Percentiles rank a stretch among this genome's conserved stretches.
phyloP scores from a whole-genome alignment of 2,113 vertebrate species.

The Azemiops feae region DNA sequence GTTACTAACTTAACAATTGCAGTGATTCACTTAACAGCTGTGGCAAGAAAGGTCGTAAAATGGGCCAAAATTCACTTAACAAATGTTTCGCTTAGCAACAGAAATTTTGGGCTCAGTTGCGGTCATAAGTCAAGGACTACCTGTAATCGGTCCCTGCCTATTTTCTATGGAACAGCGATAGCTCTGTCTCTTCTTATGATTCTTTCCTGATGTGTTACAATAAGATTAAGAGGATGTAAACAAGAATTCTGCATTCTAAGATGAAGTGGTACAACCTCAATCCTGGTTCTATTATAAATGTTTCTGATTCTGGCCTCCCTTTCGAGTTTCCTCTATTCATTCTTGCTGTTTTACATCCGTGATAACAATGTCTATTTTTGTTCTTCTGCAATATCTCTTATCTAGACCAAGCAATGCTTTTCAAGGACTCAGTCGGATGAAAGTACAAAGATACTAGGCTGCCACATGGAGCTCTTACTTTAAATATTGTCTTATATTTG shows the following conservation, averaged over 20 bases:
- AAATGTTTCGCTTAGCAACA: no score
- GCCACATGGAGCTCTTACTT: neutral
- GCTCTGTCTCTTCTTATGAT: neutral
- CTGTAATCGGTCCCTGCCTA: conserved; percentile 12
- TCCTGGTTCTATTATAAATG: conserved; percentile 2
- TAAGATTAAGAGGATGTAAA: conserved; percentile 27
- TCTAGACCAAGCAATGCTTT: neutral
- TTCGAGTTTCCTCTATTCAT: neutral
- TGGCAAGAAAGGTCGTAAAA: no score
- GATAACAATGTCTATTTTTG: neutral
- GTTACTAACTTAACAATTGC: no score
- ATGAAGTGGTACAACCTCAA: neutral
- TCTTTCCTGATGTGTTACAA: conserved; percentile 15
- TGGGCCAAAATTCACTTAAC: no score
- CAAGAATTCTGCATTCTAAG: conserved; percentile 25
- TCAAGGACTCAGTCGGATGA: neutral
- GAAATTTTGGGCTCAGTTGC: no score
- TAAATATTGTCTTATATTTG: neutral
- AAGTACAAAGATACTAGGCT: neutral
- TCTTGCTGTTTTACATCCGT: neutral
- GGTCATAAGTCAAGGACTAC: no score
- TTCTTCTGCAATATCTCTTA: neutral
- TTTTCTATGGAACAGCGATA: conserved; percentile 11
- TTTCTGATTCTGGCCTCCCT: conserved; percentile 9
- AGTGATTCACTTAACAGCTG: no score